Evolutionary conservation across 2,888 invertebrate genomes (phyloP).

Genomic region (Crepidodera aurea): DNA sequence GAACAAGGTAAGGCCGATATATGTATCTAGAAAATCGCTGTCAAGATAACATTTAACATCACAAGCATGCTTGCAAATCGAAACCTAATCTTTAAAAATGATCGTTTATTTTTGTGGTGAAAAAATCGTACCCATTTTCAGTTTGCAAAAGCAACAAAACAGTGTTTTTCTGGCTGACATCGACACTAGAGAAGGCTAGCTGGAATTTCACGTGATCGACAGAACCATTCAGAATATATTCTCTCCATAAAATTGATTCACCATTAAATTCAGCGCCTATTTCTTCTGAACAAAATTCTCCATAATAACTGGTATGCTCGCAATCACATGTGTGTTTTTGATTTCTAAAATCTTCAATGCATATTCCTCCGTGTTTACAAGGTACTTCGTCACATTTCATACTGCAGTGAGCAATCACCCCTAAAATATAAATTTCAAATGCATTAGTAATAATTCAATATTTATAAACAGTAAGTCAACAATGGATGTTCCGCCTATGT

Average conservation of each 20-base stretch:
- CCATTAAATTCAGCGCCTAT: slow-evolving; percentile 89
- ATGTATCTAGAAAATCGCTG: too few relatives aligned
- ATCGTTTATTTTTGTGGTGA: neutral
- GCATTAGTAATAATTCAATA: too few relatives aligned
- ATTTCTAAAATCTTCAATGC: slow-evolving; percentile 87
- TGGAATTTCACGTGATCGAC: slow-evolving; percentile 83
- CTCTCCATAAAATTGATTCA: slow-evolving; percentile 81
- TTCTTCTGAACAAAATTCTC: slow-evolving; percentile 87
- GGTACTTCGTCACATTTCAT: slow-evolving; percentile 90
- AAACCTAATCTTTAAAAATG: slow-evolving; percentile 8
- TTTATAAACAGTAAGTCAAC: too few relatives aligned
- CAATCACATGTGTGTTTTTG: slow-evolving; percentile 89
- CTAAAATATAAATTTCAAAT: too few relatives aligned
- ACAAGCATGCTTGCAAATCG: too few relatives aligned
- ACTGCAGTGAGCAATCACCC: slow-evolving; percentile 81
- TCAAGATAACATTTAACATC: too few relatives aligned
- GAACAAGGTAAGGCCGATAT: too few relatives aligned
- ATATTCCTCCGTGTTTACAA: slow-evolving; percentile 87
- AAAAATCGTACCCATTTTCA: slow-evolving; percentile 76
- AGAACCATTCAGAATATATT: slow-evolving; percentile 75
- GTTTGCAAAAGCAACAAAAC: slow-evolving; percentile 83
- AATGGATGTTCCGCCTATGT: too few relatives aligned
- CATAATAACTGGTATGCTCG: slow-evolving; percentile 88
- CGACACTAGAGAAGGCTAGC: slow-evolving; percentile 85
- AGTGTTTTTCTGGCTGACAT: slow-evolving; percentile 79